Conservation (phyloP, 2,888 invertebrate genomes). For the Synanthedon formicaeformis region DNA sequence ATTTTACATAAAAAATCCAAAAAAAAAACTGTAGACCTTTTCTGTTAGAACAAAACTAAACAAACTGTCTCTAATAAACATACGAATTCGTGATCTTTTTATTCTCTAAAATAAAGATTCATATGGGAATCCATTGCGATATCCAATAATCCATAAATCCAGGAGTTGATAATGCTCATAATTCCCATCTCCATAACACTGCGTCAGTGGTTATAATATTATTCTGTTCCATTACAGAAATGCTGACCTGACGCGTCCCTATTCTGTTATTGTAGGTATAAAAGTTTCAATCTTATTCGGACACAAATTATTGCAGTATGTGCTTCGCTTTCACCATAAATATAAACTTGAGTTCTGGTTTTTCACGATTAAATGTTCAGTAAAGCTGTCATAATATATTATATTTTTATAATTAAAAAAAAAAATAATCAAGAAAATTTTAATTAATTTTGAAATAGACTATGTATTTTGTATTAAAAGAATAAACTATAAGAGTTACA, state of each 20-base stretch:
- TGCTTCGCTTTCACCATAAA: too few relatives aligned
- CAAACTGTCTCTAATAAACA: background rate
- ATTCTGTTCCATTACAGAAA: constrained; percentile 8
- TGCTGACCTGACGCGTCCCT: constrained; percentile 9
- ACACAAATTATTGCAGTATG: too few relatives aligned
- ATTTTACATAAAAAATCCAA: too few relatives aligned
- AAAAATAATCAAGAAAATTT: too few relatives aligned
- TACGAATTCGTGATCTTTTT: background rate
- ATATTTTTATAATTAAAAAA: too few relatives aligned
- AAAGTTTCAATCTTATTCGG: too few relatives aligned
- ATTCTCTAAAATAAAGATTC: background rate
- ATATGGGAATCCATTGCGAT: background rate
- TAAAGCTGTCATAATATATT: too few relatives aligned
- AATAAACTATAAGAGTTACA: too few relatives aligned
- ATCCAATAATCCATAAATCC: constrained; percentile 7
- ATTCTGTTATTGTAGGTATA: background rate
- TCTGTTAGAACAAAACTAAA: background rate
- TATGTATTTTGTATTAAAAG: too few relatives aligned
- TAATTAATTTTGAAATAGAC: too few relatives aligned
- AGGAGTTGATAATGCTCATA: constrained; percentile 4
- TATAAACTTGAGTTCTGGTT: too few relatives aligned
- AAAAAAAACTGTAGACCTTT: background rate
- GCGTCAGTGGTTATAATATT: constrained; percentile 6
- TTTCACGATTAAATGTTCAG: too few relatives aligned
- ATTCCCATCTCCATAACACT: constrained; percentile 9